Conservation (phyloP, 2,888 invertebrate species). For the Melikaiella ostensackeni region DNA sequence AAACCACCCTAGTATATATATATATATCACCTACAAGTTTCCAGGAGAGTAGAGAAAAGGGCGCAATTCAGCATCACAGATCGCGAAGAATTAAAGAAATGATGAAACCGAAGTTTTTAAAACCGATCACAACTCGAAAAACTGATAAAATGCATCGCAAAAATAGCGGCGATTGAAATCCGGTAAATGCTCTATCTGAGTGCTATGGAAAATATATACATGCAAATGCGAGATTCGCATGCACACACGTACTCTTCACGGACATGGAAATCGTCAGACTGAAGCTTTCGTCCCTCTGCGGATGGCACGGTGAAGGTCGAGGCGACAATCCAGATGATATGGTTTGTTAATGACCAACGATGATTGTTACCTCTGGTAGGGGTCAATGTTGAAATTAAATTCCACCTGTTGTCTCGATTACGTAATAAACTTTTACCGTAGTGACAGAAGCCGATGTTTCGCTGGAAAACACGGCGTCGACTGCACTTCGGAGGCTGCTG, state of each 20-base stretch:
- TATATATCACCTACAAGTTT: not conserved
- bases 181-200: not conserved
- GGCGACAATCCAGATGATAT: constrained; percentile 7
- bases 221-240: constrained; percentile 12
- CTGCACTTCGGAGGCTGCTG: constrained; percentile 66
- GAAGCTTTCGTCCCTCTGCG: constrained; percentile 14
- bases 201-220: constrained; percentile 20
- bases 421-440: not conserved
- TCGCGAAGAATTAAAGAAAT: not conserved
- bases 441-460: constrained; percentile 54
- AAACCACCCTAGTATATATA: too few species aligned
- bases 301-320: constrained; percentile 31
- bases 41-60: not conserved
- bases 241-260: not conserved
- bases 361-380: not conserved
- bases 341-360: not conserved
- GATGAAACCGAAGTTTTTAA: not conserved
- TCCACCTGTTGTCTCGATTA: constrained; percentile 1
- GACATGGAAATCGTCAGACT: constrained; percentile 8
- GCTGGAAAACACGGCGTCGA: constrained; percentile 67
- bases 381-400: not conserved
- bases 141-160: not conserved
- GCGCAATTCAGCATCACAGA: not conserved
- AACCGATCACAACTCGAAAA: not conserved
- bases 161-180: constrained; percentile 24